A percentile compares a stretch with the other conserved stretches of the same genome.
Conservation (phyloP, 2,113 vertebrate genomes). For the Lutjanus erythropterus region DNA sequence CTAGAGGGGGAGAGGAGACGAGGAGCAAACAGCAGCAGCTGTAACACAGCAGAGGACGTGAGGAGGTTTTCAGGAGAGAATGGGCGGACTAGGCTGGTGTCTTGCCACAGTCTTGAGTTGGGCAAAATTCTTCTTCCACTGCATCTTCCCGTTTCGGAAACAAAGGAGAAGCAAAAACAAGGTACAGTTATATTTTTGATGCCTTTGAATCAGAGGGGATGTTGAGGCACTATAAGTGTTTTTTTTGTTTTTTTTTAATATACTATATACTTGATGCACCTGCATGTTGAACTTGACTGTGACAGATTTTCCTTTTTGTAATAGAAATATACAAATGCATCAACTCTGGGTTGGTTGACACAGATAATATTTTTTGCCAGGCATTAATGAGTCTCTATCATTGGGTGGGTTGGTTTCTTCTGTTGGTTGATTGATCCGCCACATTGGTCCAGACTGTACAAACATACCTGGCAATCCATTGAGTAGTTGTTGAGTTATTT, state of each 20-base stretch:
- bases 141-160: conserved; percentile 86
- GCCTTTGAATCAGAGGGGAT: neutral
- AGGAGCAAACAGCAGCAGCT: conserved; percentile 1
- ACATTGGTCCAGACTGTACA: neutral
- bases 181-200: conserved; percentile 69
- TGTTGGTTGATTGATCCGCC: neutral
- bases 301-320: neutral
- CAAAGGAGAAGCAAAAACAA: conserved; percentile 68
- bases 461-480: too few species aligned
- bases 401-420: neutral
- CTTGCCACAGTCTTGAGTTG: conserved; percentile 87
- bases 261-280: too few species aligned
- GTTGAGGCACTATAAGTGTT: neutral
- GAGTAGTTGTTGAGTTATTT: too few species aligned
- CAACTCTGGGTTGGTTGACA: neutral
- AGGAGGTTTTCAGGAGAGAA: conserved; percentile 69
- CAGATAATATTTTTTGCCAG: neutral
- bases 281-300: neutral
- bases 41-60: conserved; percentile 40
- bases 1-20: conserved; percentile 26
- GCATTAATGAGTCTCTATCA: neutral
- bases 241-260: neutral
- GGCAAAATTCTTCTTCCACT: conserved; percentile 88
- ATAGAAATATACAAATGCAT: neutral
- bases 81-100: conserved; percentile 89